Evolutionary conservation across 2,797 vertebrate genomes (phyloP).

Genomic region (Phoebastria nigripes): DNA sequence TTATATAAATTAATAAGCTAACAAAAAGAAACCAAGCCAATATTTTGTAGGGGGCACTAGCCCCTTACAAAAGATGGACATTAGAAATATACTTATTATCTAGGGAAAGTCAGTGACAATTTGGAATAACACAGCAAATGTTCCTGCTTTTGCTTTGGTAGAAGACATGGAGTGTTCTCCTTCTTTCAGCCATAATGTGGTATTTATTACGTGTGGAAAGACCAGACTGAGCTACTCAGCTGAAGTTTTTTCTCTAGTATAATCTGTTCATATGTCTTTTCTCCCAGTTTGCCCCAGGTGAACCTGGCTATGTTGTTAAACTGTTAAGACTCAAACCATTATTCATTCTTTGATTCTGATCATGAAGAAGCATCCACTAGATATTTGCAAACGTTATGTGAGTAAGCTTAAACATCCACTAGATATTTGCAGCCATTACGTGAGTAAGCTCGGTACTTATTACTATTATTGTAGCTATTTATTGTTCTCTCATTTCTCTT

Average conservation of each 20-base stretch:
- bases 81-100: not conserved
- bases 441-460: not conserved
- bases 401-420: not conserved
- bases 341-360: not conserved
- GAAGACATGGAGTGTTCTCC: not conserved
- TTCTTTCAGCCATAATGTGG: not conserved
- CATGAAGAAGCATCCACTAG: not conserved
- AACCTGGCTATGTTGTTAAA: not conserved
- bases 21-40: not conserved
- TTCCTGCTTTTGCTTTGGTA: not conserved
- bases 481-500: not conserved
- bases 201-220: not conserved
- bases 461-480: not conserved
- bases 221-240: not conserved
- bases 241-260: not conserved
- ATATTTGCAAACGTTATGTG: not conserved
- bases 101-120: not conserved
- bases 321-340: not conserved
- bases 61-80: not conserved
- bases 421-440: not conserved
- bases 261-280: not conserved
- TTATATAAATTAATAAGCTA: not conserved
- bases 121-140: not conserved
- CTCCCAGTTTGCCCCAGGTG: not conserved
- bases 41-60: not conserved